Conservation (phyloP, 1,140 invertebrate genomes). For the Drosophila sucinea region DNA sequence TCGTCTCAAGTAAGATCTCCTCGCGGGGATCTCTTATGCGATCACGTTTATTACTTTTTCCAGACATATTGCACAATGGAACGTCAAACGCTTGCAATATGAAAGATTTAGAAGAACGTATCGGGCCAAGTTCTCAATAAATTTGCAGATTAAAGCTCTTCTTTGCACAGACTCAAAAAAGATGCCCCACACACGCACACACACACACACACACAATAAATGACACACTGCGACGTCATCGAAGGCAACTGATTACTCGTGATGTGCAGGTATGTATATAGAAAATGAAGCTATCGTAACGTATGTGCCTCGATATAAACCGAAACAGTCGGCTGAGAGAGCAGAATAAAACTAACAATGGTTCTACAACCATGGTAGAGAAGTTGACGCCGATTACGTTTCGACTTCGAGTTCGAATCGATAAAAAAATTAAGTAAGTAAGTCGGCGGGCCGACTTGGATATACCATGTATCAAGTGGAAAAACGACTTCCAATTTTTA, state of each 20-base stretch:
- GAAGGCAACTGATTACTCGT: neutral
- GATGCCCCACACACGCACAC: neutral
- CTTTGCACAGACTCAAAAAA: neutral
- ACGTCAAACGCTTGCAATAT: slow-evolving; percentile 28
- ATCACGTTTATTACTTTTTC: slow-evolving; percentile 70
- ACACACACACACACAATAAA: neutral
- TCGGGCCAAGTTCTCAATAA: slow-evolving; percentile 5
- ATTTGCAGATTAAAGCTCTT: slow-evolving; percentile 8
- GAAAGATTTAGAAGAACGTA: slow-evolving; percentile 7
- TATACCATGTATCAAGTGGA: too few species aligned
- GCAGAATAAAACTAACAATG: neutral
- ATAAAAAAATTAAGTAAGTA: neutral
- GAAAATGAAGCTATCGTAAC: neutral
- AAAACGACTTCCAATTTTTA: too few species aligned
- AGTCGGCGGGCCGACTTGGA: too few species aligned
- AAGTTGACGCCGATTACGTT: neutral
- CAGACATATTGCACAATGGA: slow-evolving; percentile 59
- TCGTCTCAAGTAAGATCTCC: slow-evolving; percentile 81
- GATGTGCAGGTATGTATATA: neutral
- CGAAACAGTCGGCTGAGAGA: neutral
- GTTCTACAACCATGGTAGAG: slow-evolving; percentile 1
- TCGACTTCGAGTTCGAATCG: slow-evolving; percentile 15
- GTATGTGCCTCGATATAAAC: neutral
- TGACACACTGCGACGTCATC: slow-evolving; percentile 20
- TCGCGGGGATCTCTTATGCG: slow-evolving; percentile 79